Percentiles rank a stretch among this genome's conserved stretches.
Evolutionary conservation across 2,888 invertebrate species (phyloP).

Genomic region (Lamellibrachia satsuma): DNA sequence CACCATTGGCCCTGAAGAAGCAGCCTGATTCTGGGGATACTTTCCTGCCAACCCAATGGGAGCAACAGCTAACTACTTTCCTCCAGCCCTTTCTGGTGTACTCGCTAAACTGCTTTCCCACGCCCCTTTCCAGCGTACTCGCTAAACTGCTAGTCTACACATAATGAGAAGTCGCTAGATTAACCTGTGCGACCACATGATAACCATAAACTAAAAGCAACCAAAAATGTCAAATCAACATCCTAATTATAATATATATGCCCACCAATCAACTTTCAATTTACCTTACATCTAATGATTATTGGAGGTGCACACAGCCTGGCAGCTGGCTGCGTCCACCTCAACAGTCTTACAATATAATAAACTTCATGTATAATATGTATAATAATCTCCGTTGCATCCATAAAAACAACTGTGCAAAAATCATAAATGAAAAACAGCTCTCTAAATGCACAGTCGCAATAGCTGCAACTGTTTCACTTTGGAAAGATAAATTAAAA

Average conservation of each 20-base stretch:
- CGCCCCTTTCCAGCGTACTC: background rate
- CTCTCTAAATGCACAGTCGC: constrained; percentile 13
- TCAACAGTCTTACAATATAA: constrained; percentile 9
- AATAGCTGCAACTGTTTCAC: constrained; percentile 13
- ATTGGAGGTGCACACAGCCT: background rate
- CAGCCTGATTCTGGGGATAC: background rate
- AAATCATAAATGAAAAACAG: constrained; percentile 17
- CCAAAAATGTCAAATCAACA: constrained; percentile 13
- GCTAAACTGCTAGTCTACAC: background rate
- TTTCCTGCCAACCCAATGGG: background rate
- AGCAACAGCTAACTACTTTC: background rate
- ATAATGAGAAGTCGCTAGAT: background rate
- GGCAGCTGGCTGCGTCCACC: background rate
- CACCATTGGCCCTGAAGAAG: background rate
- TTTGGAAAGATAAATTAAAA: constrained; percentile 17
- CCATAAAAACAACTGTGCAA: constrained; percentile 17
- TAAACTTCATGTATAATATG: constrained; percentile 9
- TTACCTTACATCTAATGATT: constrained; percentile 17
- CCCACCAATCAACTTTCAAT: background rate
- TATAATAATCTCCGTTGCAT: constrained; percentile 17
- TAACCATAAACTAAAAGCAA: constrained; percentile 17
- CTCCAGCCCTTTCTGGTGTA: background rate
- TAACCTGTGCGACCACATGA: background rate
- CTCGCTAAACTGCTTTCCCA: background rate
- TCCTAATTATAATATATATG: background rate